Conservation (phyloP, 2,797 vertebrate species). For the Phoeniculus purpureus region DNA sequence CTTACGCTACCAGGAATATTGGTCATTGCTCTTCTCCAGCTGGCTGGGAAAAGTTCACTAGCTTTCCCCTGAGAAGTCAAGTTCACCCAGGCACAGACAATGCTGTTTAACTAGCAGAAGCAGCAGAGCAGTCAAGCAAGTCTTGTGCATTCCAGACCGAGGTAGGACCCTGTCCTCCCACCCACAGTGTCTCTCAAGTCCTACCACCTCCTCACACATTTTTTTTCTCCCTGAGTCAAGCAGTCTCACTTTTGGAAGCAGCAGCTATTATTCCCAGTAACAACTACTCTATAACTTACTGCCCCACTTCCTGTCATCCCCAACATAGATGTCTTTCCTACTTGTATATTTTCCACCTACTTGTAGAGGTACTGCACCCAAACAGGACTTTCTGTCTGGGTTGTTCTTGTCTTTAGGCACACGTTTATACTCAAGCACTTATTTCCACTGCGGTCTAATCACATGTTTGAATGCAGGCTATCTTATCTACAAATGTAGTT, state of each 20-base stretch:
- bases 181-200: rapidly evolving
- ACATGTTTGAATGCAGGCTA: not conserved
- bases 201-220: not conserved
- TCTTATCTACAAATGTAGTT: not conserved
- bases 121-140: not conserved
- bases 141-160: not conserved
- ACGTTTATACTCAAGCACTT: rapidly evolving
- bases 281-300: not conserved
- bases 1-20: rapidly evolving
- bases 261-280: not conserved
- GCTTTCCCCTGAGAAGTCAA: not conserved
- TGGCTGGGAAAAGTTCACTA: not conserved
- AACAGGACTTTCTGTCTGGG: not conserved
- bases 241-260: not conserved
- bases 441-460: not conserved
- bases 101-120: not conserved
- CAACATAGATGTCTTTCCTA: not conserved
- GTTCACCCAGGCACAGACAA: not conserved
- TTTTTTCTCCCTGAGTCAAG: not conserved
- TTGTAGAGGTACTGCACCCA: not conserved
- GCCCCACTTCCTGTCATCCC: not conserved
- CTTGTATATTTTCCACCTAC: not conserved
- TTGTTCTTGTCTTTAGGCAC: not conserved
- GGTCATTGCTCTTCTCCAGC: not conserved
- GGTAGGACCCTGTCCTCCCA: not conserved